A percentile compares a stretch with the other conserved stretches of the same genome.
Evolutionary conservation across 2,797 vertebrate species (phyloP).

Genomic region (Thaleichthys pacificus): DNA sequence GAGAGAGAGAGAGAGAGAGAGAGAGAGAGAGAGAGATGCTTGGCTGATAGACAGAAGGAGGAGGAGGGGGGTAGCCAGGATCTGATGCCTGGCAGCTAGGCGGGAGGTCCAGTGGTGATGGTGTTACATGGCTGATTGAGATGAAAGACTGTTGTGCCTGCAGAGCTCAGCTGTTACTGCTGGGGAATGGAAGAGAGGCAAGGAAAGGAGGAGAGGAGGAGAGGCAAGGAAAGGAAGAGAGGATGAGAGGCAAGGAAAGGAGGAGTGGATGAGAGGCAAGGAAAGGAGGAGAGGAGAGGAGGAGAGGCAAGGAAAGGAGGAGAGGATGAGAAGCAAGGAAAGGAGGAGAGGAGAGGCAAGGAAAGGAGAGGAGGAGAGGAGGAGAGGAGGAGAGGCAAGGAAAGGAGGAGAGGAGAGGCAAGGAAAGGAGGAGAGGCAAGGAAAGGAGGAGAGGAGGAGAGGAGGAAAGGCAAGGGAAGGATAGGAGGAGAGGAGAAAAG

Average conservation of each 20-base stretch:
- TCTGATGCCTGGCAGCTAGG: slow-evolving; percentile 41
- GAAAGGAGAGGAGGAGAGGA: too few species aligned
- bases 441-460: slow-evolving; percentile 36
- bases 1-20: neutral
- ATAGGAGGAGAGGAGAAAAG: too few species aligned
- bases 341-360: too few species aligned
- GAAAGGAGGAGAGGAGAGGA: too few species aligned
- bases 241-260: too few species aligned
- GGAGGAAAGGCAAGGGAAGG: slow-evolving; percentile 20
- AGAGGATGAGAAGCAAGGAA: too few species aligned
- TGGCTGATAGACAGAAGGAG: neutral
- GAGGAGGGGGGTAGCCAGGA: slow-evolving; percentile 7
- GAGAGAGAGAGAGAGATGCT: neutral
- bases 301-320: too few species aligned
- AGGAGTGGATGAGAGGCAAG: too few species aligned
- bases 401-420: too few species aligned
- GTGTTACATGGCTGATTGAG: slow-evolving; percentile 52
- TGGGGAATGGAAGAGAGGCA: slow-evolving; percentile 43
- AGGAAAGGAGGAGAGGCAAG: slow-evolving; percentile 37
- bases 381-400: too few species aligned
- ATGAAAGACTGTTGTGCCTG: slow-evolving; percentile 55
- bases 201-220: too few species aligned
- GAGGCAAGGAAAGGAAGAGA: too few species aligned
- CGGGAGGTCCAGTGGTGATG: slow-evolving; percentile 38
- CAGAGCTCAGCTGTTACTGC: slow-evolving; percentile 49